Evolutionary conservation across 2,888 invertebrate species (phyloP).

Genomic region (Eledone cirrhosa): DNA sequence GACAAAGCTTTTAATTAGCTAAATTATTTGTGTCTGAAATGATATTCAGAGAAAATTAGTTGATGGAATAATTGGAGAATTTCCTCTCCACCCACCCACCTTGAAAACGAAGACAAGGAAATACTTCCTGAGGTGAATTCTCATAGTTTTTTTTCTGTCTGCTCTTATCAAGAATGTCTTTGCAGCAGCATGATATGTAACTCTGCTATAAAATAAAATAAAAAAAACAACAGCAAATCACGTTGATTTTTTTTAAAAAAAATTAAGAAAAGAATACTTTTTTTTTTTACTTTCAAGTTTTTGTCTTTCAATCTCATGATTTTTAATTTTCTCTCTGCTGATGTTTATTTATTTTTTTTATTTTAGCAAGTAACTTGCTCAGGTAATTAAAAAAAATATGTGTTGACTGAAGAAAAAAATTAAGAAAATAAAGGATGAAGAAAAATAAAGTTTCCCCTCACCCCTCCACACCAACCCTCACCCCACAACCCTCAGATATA

Average conservation of each 20-base stretch:
- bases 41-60: too few species aligned
- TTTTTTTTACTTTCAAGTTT: neutral
- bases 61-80: too few species aligned
- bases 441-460: neutral
- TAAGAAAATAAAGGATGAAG: neutral
- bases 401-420: neutral
- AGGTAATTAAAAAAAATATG: conserved; percentile 7
- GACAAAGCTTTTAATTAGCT: too few species aligned
- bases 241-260: too few species aligned
- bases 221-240: neutral
- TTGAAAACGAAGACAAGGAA: too few species aligned
- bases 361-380: conserved; percentile 23
- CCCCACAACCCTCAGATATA: too few species aligned
- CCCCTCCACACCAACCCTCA: too few species aligned
- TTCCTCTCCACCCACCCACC: too few species aligned
- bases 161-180: neutral
- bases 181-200: too few species aligned
- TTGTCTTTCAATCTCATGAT: neutral
- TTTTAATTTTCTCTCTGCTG: neutral
- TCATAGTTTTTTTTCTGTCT: neutral
- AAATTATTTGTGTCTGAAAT: too few species aligned
- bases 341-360: conserved; percentile 4
- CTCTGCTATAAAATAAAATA: neutral
- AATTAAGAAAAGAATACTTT: neutral
- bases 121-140: too few species aligned